Evolutionary conservation across 1,140 invertebrate species (phyloP).

Genomic region (Spodoptera frugiperda): DNA sequence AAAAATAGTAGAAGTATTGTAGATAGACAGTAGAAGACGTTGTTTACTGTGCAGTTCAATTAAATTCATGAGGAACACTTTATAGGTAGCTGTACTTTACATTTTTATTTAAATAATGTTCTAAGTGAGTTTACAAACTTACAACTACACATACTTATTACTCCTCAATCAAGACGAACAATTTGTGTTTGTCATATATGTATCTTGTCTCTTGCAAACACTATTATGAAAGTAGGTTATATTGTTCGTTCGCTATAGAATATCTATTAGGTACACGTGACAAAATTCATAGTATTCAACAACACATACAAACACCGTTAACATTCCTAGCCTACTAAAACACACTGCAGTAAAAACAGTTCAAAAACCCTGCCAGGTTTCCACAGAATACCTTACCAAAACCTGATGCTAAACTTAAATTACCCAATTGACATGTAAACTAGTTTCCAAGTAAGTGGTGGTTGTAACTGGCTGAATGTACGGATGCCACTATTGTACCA

Average conservation of each 20-base stretch:
- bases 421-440: slow-evolving; percentile 15
- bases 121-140: too few relatives aligned
- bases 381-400: neutral
- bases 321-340: neutral
- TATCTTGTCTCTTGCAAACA: too few relatives aligned
- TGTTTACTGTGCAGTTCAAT: neutral
- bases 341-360: neutral
- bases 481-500: slow-evolving; percentile 12
- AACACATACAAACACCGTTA: neutral
- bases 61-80: neutral
- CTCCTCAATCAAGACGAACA: too few relatives aligned
- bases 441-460: slow-evolving; percentile 2
- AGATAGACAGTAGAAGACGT: too few relatives aligned
- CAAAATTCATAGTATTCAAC: neutral
- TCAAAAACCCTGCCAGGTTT: neutral
- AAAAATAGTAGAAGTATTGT: slow-evolving; percentile 53
- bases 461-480: neutral
- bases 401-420: neutral
- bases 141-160: too few relatives aligned
- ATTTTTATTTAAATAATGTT: too few relatives aligned
- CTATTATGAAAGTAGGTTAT: too few relatives aligned
- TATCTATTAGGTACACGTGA: neutral
- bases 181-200: too few relatives aligned
- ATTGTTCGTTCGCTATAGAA: too few relatives aligned
- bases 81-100: neutral